Evolutionary conservation across 2,888 invertebrate genomes (phyloP).

Genomic region (Bursaphelenchus okinawaensis): DNA sequence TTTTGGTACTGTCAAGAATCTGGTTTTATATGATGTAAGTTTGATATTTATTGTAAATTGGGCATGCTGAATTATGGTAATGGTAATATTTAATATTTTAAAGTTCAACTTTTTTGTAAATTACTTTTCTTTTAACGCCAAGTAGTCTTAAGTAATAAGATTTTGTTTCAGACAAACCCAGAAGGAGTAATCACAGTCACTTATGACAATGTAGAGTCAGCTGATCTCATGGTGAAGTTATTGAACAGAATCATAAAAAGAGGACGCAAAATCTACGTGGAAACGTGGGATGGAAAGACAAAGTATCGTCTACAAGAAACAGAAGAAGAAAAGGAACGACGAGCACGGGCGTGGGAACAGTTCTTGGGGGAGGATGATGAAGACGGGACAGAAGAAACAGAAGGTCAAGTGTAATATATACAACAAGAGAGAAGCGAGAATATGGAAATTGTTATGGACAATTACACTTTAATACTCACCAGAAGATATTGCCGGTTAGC

Average conservation of each 20-base stretch:
- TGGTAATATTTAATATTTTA: not conserved
- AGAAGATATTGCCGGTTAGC: no score
- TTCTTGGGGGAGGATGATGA: conserved; percentile 19
- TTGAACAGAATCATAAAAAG: conserved; percentile 86
- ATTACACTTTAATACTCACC: no score
- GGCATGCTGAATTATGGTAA: conserved; percentile 54
- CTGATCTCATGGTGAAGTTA: conserved; percentile 79
- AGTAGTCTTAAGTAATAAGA: not conserved
- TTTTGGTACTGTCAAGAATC: conserved; percentile 84
- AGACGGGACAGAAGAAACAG: conserved; percentile 26
- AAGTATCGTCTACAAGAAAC: conserved; percentile 71
- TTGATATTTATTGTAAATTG: conserved; percentile 79
- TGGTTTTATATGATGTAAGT: conserved; percentile 59
- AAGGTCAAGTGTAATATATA: not conserved
- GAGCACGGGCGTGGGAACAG: conserved; percentile 68
- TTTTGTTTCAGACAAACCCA: conserved; percentile 67
- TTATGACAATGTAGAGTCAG: conserved; percentile 82
- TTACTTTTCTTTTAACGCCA: no score
- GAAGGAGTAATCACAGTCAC: conserved; percentile 88
- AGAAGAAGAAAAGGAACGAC: conserved; percentile 24
- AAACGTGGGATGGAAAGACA: conserved; percentile 89
- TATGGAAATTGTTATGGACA: not conserved
- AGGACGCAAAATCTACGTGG: conserved; percentile 75
- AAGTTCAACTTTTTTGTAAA: not conserved
- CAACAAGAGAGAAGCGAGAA: no score